Evolutionary conservation across 1,140 invertebrate genomes (phyloP).

Genomic region (Metopolophium dirhodum): DNA sequence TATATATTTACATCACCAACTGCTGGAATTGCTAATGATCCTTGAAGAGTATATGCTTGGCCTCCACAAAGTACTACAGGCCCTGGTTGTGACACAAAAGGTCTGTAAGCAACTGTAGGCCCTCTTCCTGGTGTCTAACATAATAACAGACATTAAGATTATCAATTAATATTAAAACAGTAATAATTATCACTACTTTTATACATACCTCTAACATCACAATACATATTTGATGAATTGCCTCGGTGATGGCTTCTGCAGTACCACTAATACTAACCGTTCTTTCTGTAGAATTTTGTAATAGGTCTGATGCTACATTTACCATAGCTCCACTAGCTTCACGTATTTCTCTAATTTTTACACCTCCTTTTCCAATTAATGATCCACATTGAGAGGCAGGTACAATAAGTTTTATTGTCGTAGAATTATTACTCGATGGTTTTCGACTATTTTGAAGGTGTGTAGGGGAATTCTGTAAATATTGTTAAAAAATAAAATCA

Average conservation of each 20-base stretch:
- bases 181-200: background rate
- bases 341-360: constrained; percentile 66
- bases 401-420: constrained; percentile 70
- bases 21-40: constrained; percentile 91
- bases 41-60: constrained; percentile 95
- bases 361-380: constrained; percentile 68
- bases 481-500: background rate
- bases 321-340: constrained; percentile 66
- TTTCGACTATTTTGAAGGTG: constrained; percentile 55
- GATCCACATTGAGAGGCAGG: constrained; percentile 77
- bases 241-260: constrained; percentile 70
- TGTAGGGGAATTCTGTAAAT: constrained; percentile 27
- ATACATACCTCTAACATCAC: constrained; percentile 72
- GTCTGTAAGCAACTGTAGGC: constrained; percentile 73
- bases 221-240: constrained; percentile 71
- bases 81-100: constrained; percentile 86
- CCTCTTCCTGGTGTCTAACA: constrained; percentile 70
- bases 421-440: constrained; percentile 30
- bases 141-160: constrained; percentile 2
- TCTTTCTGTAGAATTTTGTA: constrained; percentile 74
- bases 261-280: constrained; percentile 73
- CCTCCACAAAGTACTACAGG: constrained; percentile 94
- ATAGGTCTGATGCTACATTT: constrained; percentile 76
- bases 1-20: constrained; percentile 75
- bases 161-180: background rate